These are phyloP conservation scores for Opisthograptis luteolata DNA, from an alignment of 2,888 invertebrate genomes.

Conservation along the genomic window DNA sequence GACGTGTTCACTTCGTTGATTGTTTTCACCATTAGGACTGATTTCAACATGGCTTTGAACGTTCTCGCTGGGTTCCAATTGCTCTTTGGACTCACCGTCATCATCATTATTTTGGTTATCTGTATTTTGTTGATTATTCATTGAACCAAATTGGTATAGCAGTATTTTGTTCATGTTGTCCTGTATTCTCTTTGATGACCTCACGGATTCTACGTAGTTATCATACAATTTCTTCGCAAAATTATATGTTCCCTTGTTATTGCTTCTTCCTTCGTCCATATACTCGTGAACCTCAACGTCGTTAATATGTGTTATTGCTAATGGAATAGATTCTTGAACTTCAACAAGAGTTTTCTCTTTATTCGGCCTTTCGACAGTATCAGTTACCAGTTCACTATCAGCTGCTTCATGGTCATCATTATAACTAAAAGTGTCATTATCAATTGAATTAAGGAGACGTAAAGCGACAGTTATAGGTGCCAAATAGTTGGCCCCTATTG, in stretches of 20 bases:
- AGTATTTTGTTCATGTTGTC: constrained; percentile 59
- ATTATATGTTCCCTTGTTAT: constrained; percentile 56
- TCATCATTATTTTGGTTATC: constrained; percentile 40
- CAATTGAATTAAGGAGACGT: constrained; percentile 68
- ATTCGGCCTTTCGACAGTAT: constrained; percentile 66
- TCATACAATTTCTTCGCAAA: constrained; percentile 61
- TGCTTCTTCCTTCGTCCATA: constrained; percentile 69
- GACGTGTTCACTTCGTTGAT: constrained; percentile 55
- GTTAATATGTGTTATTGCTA: constrained; percentile 79
- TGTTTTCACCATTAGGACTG: constrained; percentile 53
- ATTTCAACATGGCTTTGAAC: constrained; percentile 60
- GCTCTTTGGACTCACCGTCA: constrained; percentile 53
- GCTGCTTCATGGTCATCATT: constrained; percentile 70
- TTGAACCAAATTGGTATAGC: constrained; percentile 49
- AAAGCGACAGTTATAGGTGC: constrained; percentile 86
- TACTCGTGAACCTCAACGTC: constrained; percentile 76
- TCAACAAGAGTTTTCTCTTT: constrained; percentile 84
- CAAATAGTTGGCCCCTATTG: constrained; percentile 81
- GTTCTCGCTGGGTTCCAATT: constrained; percentile 65
- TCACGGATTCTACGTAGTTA: constrained; percentile 65
- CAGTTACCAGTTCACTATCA: constrained; percentile 68
- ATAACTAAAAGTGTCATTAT: constrained; percentile 64
- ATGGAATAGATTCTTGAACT: constrained; percentile 86
- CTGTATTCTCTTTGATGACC: constrained; percentile 66
- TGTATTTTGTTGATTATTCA: constrained; percentile 52